Base-by-base conservation (phyloP, 1,140 invertebrate species). In the Drosophila ercepeae region DNA sequence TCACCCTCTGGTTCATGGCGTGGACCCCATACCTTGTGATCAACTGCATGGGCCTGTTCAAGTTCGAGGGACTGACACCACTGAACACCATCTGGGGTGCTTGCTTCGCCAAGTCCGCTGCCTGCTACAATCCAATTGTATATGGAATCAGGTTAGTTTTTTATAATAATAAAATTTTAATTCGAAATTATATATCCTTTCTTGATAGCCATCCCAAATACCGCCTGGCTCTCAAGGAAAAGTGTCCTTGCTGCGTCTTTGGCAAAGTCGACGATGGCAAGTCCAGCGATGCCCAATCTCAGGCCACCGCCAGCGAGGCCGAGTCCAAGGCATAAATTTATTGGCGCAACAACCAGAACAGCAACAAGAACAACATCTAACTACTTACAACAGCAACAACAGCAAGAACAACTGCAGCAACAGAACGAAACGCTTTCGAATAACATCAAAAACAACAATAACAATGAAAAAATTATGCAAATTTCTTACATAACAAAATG, bases 21-120 rank as follows among this genome's bases (percentile, higher is more conserved):
- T 97, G 96, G 96, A 96, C 95, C 11, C 96, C 96, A n/a, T 96
- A 97, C 82, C 89, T 96, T 14, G 94, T 96, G 13, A 96, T 97
- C 72, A 96, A 97, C 82, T 95, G 93, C 79, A 92, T 94, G 55
- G 96, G 95, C 2, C 94, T 97, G 41, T 96, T 97, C 81, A 92
- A 94, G 51, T 92, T 91, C 8, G 90, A 92, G 7, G 94, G 93
- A 14, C 94, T 97, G 21, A 95, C 93, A 58, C 95, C 96, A 9
- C 91, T 96, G 48, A 94, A 93, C 52, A 95, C 95, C 25, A 96
- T 96, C 77, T 96, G 95, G 95, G 95, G 95, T 29, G 94, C 95
- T 21, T 91, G 96, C 4, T 96, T 96, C 71, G 95, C 95, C 54
- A 96, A 96, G 92, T 94, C 95, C 19, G 95, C 95, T 68, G 95